Evolutionary conservation across 23 tunicate genomes (phyloP).

Genomic region (Botrylloides violaceus): DNA sequence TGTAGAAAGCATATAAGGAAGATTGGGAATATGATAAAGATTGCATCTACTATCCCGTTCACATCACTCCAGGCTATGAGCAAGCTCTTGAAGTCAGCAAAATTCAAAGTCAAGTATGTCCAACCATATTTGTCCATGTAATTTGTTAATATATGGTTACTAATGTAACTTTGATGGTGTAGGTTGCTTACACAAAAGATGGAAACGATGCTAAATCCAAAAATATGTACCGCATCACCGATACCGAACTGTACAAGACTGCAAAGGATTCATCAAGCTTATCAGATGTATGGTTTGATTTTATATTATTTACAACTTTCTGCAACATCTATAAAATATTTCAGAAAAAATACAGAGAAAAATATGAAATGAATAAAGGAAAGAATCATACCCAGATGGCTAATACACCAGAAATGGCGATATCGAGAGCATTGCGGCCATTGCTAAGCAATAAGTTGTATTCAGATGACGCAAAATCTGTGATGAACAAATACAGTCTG

Average conservation of each 20-base stretch:
- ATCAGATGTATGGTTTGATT: constrained; percentile 34
- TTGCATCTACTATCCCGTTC: constrained; percentile 85
- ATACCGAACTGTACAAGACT: constrained; percentile 67
- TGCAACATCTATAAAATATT: neutral
- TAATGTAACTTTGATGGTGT: neutral
- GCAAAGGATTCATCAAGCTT: constrained; percentile 24
- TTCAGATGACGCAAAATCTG: constrained; percentile 50
- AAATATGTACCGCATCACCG: constrained; percentile 74
- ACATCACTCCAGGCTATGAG: constrained; percentile 93
- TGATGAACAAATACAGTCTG: constrained; percentile 89
- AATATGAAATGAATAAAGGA: constrained; percentile 59
- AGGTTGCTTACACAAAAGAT: constrained; percentile 68
- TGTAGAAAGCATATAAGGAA: constrained; percentile 69
- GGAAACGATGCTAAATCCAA: constrained; percentile 26
- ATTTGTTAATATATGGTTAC: neutral
- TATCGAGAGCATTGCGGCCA: constrained; percentile 78
- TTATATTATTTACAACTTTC: neutral
- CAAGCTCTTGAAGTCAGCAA: constrained; percentile 46
- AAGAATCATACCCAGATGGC: constrained; percentile 47
- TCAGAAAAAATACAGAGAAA: constrained; percentile 44
- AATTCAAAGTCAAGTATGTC: constrained; percentile 69
- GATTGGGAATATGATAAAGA: constrained; percentile 89
- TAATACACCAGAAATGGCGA: constrained; percentile 96
- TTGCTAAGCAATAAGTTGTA: constrained; percentile 71
- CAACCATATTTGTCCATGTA: no score